phyloP scores from a whole-genome alignment of 2,797 vertebrate species.

The Mastacembelus armatus region DNA sequence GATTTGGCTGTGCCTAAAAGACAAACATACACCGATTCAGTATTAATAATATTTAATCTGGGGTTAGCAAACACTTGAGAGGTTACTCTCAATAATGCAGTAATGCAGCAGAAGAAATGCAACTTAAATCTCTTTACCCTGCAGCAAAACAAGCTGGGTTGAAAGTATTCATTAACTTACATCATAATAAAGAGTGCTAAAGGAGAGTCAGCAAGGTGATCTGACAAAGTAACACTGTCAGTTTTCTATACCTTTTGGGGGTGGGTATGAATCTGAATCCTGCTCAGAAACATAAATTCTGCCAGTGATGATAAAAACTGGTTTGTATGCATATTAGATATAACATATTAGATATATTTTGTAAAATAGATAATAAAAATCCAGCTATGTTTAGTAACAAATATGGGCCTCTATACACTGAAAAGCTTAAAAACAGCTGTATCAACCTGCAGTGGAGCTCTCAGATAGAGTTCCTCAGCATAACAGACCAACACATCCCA shows the following conservation, averaged over 20 bases:
- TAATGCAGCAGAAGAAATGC: too few relatives aligned
- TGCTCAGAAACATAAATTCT: too few relatives aligned
- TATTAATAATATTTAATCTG: too few relatives aligned
- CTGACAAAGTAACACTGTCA: neutral
- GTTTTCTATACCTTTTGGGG: neutral
- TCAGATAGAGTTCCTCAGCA: constrained; percentile 84
- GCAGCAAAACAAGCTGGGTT: neutral
- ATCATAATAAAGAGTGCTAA: too few relatives aligned
- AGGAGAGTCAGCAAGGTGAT: neutral
- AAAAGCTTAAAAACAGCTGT: neutral
- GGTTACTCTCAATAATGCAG: too few relatives aligned
- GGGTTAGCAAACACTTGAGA: too few relatives aligned
- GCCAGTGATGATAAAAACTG: too few relatives aligned
- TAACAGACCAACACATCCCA: constrained; percentile 84
- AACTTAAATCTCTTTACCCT: neutral
- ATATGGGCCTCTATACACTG: too few relatives aligned
- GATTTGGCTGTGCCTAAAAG: constrained; percentile 80
- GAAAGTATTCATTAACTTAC: neutral
- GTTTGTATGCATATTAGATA: too few relatives aligned
- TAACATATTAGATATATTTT: too few relatives aligned
- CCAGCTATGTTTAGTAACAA: too few relatives aligned
- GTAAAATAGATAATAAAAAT: too few relatives aligned
- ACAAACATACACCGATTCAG: constrained; percentile 18
- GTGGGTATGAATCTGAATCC: neutral
- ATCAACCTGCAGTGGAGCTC: constrained; percentile 83